These are phyloP conservation scores for Acanthopagrus latus DNA, from an alignment of 2,797 vertebrate genomes.

Conservation along the genomic window DNA sequence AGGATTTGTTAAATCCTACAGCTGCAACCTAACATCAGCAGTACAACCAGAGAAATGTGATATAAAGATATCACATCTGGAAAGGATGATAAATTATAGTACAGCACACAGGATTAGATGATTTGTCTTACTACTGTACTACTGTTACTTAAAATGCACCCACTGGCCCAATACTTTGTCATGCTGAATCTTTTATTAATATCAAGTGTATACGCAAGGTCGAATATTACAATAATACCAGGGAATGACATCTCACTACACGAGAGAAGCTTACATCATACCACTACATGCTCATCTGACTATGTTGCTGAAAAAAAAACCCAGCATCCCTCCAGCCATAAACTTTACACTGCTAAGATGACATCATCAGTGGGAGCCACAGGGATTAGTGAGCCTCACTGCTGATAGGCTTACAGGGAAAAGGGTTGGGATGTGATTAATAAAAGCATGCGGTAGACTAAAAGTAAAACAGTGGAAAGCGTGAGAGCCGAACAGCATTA, in stretches of 20 bases:
- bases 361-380: conserved; percentile 59
- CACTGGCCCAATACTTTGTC: not conserved
- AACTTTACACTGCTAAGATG: conserved; percentile 34
- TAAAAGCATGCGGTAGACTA: conserved; percentile 65
- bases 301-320: not conserved
- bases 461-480: conserved; percentile 21
- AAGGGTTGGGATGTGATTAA: conserved; percentile 74
- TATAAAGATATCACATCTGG: not conserved
- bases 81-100: not conserved
- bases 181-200: no score
- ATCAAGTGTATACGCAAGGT: not conserved
- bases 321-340: conserved; percentile 28
- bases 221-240: not conserved
- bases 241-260: not conserved
- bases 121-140: not conserved
- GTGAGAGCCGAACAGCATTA: conserved; percentile 15
- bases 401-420: conserved; percentile 70
- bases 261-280: not conserved
- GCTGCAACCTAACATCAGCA: not conserved
- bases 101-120: not conserved
- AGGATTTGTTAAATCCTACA: not conserved
- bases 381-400: conserved; percentile 20
- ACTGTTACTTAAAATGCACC: not conserved
- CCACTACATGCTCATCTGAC: not conserved
- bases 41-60: not conserved